These are phyloP conservation scores for Austrofundulus limnaeus DNA, from an alignment of 2,113 vertebrate genomes.

Conservation along the genomic window DNA sequence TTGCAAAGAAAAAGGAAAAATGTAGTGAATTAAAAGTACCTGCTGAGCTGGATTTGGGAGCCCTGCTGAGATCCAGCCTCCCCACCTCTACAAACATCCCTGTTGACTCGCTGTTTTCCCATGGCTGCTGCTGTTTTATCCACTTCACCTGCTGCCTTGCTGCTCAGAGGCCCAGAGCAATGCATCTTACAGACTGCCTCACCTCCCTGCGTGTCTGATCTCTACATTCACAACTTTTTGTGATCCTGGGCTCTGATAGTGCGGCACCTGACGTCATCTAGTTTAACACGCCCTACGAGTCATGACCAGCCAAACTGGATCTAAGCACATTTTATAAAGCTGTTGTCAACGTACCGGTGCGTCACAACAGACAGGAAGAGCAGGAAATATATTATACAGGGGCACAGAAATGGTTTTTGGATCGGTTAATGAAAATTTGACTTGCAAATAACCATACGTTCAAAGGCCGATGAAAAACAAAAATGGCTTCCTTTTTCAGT, in stretches of 20 bases:
- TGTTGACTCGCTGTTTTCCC: conserved; percentile 12
- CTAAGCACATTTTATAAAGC: conserved; percentile 17
- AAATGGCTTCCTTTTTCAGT: background rate
- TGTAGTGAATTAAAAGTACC: conserved; percentile 52
- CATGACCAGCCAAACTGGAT: conserved; percentile 45
- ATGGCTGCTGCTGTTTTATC: conserved; percentile 4
- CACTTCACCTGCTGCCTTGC: conserved; percentile 8
- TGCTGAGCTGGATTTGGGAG: conserved; percentile 59
- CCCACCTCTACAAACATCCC: conserved; percentile 9
- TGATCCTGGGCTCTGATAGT: background rate
- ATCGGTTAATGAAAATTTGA: background rate
- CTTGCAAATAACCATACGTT: background rate
- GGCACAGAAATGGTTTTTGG: background rate
- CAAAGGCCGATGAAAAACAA: background rate
- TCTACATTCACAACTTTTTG: conserved; percentile 3
- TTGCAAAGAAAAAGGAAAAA: background rate
- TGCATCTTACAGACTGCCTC: conserved; percentile 24
- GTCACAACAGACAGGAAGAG: conserved; percentile 4
- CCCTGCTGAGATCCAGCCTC: conserved; percentile 22
- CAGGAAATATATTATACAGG: background rate
- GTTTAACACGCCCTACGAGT: conserved; percentile 25
- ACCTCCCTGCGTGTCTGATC: conserved; percentile 5
- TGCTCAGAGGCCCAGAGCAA: conserved; percentile 6
- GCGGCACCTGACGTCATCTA: conserved; percentile 7
- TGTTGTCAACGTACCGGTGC: conserved; percentile 6